Conservation (phyloP, 2,797 vertebrate genomes). For the Danio aesculapii region DNA sequence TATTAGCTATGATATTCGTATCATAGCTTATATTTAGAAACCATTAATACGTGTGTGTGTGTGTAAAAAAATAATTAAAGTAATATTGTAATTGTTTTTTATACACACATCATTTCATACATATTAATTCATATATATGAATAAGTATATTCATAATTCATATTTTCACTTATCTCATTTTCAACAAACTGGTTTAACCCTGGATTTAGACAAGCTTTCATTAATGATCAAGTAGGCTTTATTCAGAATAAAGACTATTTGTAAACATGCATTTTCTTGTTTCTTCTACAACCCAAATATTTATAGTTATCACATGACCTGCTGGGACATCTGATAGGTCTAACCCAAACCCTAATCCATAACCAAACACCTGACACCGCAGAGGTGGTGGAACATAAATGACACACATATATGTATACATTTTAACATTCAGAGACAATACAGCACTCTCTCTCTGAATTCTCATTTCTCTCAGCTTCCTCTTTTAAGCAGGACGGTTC, state of each 20-base stretch:
- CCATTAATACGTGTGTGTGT: too few species aligned
- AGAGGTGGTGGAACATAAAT: conserved; percentile 44
- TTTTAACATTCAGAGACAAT: conserved; percentile 54
- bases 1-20: too few species aligned
- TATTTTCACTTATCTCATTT: too few species aligned
- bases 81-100: too few species aligned
- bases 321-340: conserved; percentile 26
- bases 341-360: conserved; percentile 12
- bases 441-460: conserved; percentile 29
- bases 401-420: background rate
- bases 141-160: too few species aligned
- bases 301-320: conserved; percentile 36
- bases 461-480: conserved; percentile 52
- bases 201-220: too few species aligned
- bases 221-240: background rate
- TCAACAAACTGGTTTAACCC: too few species aligned
- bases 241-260: background rate
- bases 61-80: too few species aligned
- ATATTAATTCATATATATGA: too few species aligned
- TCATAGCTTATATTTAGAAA: too few species aligned
- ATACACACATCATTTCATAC: too few species aligned
- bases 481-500: conserved; percentile 68
- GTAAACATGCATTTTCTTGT: conserved; percentile 8
- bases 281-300: conserved; percentile 34
- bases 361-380: conserved; percentile 31